Percentiles rank a stretch among this genome's conserved stretches.
Conservation (phyloP, 2,888 invertebrate genomes). For the Poecilobothrus nobilitatus region DNA sequence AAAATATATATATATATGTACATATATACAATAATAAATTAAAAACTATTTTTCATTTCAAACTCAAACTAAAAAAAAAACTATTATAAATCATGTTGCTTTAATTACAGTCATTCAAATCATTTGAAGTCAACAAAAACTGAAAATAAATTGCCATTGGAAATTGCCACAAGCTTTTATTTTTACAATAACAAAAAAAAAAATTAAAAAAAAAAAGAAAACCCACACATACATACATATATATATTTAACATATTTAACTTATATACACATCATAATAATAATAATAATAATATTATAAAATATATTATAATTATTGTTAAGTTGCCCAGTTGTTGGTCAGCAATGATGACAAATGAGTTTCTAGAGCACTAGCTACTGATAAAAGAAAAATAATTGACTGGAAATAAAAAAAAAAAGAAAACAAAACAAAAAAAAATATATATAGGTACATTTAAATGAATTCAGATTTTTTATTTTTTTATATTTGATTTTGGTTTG, state of each 20-base stretch:
- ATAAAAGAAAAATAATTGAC: neutral
- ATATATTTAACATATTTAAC: too few relatives aligned
- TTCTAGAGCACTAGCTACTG: constrained; percentile 3
- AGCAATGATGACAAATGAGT: constrained; percentile 1
- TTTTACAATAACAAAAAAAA: neutral
- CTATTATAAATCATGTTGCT: constrained; percentile 1
- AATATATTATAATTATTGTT: too few relatives aligned
- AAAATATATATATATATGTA: neutral
- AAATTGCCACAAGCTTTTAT: neutral
- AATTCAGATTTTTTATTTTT: neutral
- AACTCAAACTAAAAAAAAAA: neutral
- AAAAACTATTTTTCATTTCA: neutral
- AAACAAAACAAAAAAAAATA: too few relatives aligned
- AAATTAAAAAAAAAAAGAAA: too few relatives aligned
- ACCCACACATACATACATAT: too few relatives aligned
- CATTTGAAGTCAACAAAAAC: constrained; percentile 2
- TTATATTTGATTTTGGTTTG: neutral
- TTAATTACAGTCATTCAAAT: constrained; percentile 3
- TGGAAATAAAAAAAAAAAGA: too few relatives aligned
- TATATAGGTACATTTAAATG: too few relatives aligned
- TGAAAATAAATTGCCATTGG: neutral
- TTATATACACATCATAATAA: too few relatives aligned
- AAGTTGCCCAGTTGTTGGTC: neutral
- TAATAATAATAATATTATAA: too few relatives aligned
- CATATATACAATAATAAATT: neutral